Evolutionary conservation across 1,140 invertebrate genomes (phyloP), one percentile per base, ranked within the genome.

Genomic region (Vanessa tameamea): DNA sequence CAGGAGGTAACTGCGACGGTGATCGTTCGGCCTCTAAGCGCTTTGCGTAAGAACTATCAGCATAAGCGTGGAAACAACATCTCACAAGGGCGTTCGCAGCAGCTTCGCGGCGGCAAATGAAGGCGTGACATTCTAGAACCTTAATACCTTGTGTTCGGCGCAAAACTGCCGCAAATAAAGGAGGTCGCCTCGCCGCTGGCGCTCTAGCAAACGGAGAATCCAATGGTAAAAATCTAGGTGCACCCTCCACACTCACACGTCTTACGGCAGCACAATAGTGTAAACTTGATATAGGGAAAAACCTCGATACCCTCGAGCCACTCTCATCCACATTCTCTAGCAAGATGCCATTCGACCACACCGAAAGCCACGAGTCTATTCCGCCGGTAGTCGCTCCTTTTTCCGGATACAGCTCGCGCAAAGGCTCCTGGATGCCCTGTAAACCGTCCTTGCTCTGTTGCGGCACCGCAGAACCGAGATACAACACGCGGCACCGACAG

Each of bases 101-200:
- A 88, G 98, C 97, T 92, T 98, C 98, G 59, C 97, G 95, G 83
- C 98, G 98, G 92, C 98, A 99, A 81, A 99, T 98, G 91, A 99
- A 99, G 37, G 98, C 98, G 93, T 99, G 99, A 94, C 99, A 99
- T 93, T 99, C 99, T 13, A 99, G 94, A 15, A 99, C 98, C 93
- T 99, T 99, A 78, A 99, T 99, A n/a, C 99, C 99, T 11, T 97
- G 97, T 4, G 98, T 99, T 53, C 99, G 95, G 47, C 99, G 94
- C 55, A 99, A 93, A 63, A 99, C 99, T 70, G 98, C 98, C 47
- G 99, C 98, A 93, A 99, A 99, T 55, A 99, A 95, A 11, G 99
- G 99, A 51, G 99, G 99, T 89, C 98, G 97, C 66, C 96, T 95
- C 55, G 95, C 94, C 76, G 96, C 97, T 26, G 97, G 98, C 69